Conservation (phyloP, 2,797 vertebrate genomes). For the Anomalospiza imberbis region DNA sequence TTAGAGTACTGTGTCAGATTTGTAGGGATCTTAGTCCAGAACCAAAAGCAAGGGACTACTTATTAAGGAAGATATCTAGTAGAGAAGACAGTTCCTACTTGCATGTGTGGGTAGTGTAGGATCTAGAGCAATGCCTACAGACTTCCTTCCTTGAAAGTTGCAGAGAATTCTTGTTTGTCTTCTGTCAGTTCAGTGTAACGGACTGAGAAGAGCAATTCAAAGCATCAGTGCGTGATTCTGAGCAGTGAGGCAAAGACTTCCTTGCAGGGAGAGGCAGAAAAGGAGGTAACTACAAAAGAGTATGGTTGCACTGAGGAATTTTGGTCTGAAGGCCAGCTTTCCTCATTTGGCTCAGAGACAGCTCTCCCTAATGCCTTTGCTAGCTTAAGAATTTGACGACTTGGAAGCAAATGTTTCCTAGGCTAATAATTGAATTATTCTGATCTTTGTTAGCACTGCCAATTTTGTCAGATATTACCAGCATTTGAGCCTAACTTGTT, state of each 20-base stretch:
- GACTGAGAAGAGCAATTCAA: neutral
- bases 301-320: neutral
- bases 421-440: neutral
- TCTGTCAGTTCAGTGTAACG: neutral
- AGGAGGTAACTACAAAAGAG: neutral
- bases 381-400: neutral
- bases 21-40: neutral
- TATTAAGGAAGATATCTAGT: neutral
- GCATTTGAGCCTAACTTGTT: neutral
- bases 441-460: neutral
- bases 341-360: neutral
- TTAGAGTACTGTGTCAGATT: neutral
- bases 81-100: neutral
- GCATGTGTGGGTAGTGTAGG: neutral
- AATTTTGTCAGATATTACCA: neutral
- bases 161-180: neutral
- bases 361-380: neutral
- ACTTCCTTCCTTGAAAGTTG: neutral
- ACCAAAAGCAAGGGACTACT: neutral
- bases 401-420: neutral
- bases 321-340: neutral
- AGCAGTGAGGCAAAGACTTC: neutral
- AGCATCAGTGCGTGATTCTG: neutral
- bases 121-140: neutral
- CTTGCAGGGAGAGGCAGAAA: neutral